Percentiles rank a stretch among this genome's conserved stretches.
Evolutionary conservation across 2,797 vertebrate species (phyloP).

Genomic region (Hydrophis major): DNA sequence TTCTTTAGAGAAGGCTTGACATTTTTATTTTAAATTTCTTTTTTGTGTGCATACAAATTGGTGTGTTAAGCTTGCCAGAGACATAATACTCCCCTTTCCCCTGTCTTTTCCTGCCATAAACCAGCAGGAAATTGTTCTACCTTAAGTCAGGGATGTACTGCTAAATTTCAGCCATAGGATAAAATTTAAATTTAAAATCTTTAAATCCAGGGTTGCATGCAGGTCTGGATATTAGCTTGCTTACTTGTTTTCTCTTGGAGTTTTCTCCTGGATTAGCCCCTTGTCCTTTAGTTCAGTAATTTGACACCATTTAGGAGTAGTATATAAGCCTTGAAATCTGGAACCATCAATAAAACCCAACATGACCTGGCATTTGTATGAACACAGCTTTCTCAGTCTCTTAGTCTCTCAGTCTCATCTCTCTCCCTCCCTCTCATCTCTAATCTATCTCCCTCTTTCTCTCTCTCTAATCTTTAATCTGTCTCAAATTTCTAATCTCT

Average conservation of each 20-base stretch:
- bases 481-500: too few species aligned
- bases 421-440: background rate
- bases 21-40: background rate
- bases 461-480: too few species aligned
- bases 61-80: background rate
- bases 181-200: background rate
- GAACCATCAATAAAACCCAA: background rate
- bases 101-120: background rate
- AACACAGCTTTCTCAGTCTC: background rate
- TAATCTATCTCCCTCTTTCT: background rate
- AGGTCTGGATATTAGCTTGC: background rate
- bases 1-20: background rate
- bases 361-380: background rate
- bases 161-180: background rate
- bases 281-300: background rate
- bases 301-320: background rate
- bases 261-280: too few species aligned
- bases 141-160: background rate
- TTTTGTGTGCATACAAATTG: background rate
- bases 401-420: too few species aligned
- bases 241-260: too few species aligned
- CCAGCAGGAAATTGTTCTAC: background rate
- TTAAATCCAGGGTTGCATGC: background rate
- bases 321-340: background rate
- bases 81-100: background rate